Base-by-base conservation (phyloP, 1,140 invertebrate species). In the Papilio dardanus region DNA sequence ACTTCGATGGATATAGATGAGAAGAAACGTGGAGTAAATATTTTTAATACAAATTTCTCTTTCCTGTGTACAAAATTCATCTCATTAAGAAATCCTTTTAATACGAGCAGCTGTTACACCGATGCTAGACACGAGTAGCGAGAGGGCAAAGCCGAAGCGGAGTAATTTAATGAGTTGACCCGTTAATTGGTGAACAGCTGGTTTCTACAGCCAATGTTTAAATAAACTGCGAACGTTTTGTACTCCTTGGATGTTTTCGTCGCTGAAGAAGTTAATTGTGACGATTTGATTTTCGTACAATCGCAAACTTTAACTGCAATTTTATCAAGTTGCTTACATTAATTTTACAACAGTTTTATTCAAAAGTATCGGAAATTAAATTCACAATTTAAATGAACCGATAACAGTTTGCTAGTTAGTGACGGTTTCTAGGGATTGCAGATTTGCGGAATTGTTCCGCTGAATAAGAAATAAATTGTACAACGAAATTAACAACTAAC, bases 141-240 rank as follows among this genome's bases (percentile, higher is more conserved):
- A 76, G 79, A 76, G 37, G 74, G 62, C 80, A 79, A 79, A 79
- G 77, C 28, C 79, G 78, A 79, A 46, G 66, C 78, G 75, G 79
- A 86, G 77, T 87, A 83, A 86, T 86, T 87, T 88, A 88, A 88
- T 88, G 86, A 88, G 80, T 81, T 84, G 84, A 86, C 81, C 83
- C 83, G 84, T 83, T 88, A 88, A 86, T 88, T 88, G 84, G 83
- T 74, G 84, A 86, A 83, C 84, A 86, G 83, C 82, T 83, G 82
- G 75, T 79, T 84, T 82, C 77, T 80, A 83, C 78, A 83, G 83
- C 77, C 80, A 84, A 88, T 86, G 84, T 86, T 84, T 87, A 85
- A 88, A 88, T 88, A 85, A 85, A 85, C 82, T 86, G 77, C 66
- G 30, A 58, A 73, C 50, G 50, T 73, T 73, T 73, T 73, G 24